These are phyloP conservation scores for Morpho deidamia DNA, from an alignment of 2,888 invertebrate species.

Conservation along the genomic window DNA sequence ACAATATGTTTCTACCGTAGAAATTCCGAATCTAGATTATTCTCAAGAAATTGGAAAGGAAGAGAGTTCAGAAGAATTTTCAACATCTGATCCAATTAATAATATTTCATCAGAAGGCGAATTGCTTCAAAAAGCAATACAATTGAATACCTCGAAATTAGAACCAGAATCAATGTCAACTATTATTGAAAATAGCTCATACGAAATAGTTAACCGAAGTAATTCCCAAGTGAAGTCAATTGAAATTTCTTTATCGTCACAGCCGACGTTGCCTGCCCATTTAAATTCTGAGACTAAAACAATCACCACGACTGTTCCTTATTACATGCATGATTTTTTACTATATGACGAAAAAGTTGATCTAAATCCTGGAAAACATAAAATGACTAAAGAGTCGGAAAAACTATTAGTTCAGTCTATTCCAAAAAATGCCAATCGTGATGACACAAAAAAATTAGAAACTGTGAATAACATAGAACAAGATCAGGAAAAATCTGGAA, in stretches of 20 bases:
- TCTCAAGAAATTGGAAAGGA: slow-evolving; percentile 25
- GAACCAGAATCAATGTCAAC: slow-evolving; percentile 41
- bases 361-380: too few relatives aligned
- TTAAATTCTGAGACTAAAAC: background rate
- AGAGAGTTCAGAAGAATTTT: slow-evolving; percentile 29
- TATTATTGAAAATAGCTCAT: slow-evolving; percentile 22
- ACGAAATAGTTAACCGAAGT: slow-evolving; percentile 2
- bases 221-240: too few relatives aligned
- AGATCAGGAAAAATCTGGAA: slow-evolving; percentile 10
- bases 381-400: too few relatives aligned
- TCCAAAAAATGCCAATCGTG: slow-evolving; percentile 2
- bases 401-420: background rate
- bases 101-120: slow-evolving; percentile 22
- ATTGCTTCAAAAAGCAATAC: slow-evolving; percentile 26
- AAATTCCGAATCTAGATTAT: slow-evolving; percentile 34
- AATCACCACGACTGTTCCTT: slow-evolving; percentile 1
- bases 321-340: background rate
- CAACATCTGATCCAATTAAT: slow-evolving; percentile 33
- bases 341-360: background rate
- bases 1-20: slow-evolving; percentile 39
- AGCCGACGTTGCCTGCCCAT: background rate
- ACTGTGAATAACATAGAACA: slow-evolving; percentile 3
- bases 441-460: background rate
- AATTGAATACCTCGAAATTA: slow-evolving; percentile 27
- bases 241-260: background rate